These are phyloP conservation scores for Athrips mouffetella DNA, from an alignment of 2,888 invertebrate genomes.

Conservation along the genomic window DNA sequence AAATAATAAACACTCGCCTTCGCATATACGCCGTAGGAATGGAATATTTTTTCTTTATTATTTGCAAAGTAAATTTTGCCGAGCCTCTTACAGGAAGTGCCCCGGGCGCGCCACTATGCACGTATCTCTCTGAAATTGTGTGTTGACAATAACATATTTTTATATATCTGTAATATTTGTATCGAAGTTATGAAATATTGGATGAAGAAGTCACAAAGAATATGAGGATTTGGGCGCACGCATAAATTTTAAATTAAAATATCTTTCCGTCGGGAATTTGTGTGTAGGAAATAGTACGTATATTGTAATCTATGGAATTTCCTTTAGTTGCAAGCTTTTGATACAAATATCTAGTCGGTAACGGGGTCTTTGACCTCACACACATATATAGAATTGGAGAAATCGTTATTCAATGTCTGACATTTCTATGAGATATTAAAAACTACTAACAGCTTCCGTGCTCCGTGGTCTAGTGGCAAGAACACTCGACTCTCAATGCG, in stretches of 20 bases:
- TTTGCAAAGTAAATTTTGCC: constrained; percentile 10
- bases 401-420: too few relatives aligned
- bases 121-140: constrained; percentile 10
- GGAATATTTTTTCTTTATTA: constrained; percentile 19
- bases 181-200: constrained; percentile 10
- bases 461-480: too few relatives aligned
- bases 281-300: background rate
- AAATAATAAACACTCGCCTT: constrained; percentile 28
- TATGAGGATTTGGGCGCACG: constrained; percentile 8
- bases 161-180: constrained; percentile 1
- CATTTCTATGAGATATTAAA: too few relatives aligned
- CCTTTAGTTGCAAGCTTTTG: background rate
- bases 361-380: too few relatives aligned
- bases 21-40: constrained; percentile 21
- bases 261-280: background rate
- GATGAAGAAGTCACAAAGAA: background rate
- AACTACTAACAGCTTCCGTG: too few relatives aligned
- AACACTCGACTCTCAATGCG: too few relatives aligned
- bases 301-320: background rate
- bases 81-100: constrained; percentile 15
- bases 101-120: constrained; percentile 5
- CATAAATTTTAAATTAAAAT: constrained; percentile 5
- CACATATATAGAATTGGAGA: too few relatives aligned
- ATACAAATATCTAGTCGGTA: too few relatives aligned
- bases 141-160: constrained; percentile 11